Base-by-base conservation (phyloP, 2,113 vertebrate species). In the Eidolon helvum region DNA sequence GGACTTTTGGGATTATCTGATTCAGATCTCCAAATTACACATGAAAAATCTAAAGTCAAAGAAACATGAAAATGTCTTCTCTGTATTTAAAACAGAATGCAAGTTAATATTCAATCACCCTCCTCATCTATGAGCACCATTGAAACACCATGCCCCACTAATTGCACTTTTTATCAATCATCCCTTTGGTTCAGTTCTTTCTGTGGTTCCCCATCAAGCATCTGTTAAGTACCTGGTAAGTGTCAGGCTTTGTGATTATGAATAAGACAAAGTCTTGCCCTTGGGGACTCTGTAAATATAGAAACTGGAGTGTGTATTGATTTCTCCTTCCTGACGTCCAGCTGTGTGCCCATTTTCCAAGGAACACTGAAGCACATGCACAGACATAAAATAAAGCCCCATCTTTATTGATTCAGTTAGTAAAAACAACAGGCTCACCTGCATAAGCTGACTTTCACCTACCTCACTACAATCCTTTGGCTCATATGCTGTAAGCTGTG, bases 41-140 rank as follows among this genome's bases (percentile, higher is more conserved):
- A 28, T 79, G 61, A 84, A 84, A 77, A 91, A 61, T 71, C 69
- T 88, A 43, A 91, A 40, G 40, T 91, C 87, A 86, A 93, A 68
- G 50, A 93, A 75, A 71, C 59, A 87, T 48, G 21, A 93, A 87
- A 95, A 83, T 35, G 3, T 75, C 84, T 86, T 92, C 30, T 79
- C 28, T 94, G 19, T 75, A 88, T 92, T 69, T 69, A 92, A 90
- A 75, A 74, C 28, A 96, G 53, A 68, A 86, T 57, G 10, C 26
- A 86, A 72, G 28, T 96, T 79, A 91, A 84, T 38, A 79, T 77
- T 93, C 45, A 71, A 71, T 50, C 40, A 40, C 30, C 19, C 24
- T 93, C 63, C 65, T 88, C 71, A 91, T 65, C 69, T 30, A 24
- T 33, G 28, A 83, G 38, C 33, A 69, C 68, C 28, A 59, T 0